Conservation (phyloP, 2,888 invertebrate genomes). For the Julus scanicus region DNA sequence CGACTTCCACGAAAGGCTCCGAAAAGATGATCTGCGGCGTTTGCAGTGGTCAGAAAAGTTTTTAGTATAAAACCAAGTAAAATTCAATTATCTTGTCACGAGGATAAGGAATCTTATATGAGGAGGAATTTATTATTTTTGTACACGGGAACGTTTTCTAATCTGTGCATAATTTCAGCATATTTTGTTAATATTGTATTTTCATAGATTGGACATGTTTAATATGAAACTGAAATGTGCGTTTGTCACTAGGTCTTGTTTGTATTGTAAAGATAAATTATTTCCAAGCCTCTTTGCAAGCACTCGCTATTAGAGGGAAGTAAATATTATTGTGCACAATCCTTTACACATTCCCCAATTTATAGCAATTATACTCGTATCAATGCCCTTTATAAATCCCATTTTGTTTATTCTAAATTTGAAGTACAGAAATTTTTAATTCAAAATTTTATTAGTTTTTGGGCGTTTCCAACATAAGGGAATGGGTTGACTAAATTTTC, state of each 20-base stretch:
- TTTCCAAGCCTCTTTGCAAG: neutral
- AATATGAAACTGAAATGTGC: neutral
- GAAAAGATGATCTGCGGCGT: too few relatives aligned
- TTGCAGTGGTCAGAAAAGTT: too few relatives aligned
- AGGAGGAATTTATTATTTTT: neutral
- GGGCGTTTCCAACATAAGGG: too few relatives aligned
- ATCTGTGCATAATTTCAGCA: neutral
- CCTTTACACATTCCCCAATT: neutral
- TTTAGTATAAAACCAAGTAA: neutral
- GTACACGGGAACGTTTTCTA: neutral
- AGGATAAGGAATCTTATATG: neutral
- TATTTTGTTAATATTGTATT: conserved; percentile 22
- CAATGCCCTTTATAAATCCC: too few relatives aligned
- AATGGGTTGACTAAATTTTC: neutral
- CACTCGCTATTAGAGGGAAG: neutral
- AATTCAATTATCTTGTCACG: neutral
- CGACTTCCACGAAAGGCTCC: too few relatives aligned
- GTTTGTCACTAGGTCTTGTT: neutral
- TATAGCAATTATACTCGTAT: too few relatives aligned
- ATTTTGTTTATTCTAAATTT: too few relatives aligned
- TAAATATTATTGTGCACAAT: neutral
- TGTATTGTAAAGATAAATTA: conserved; percentile 15
- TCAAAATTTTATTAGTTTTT: too few relatives aligned
- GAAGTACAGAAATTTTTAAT: too few relatives aligned
- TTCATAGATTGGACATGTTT: neutral